These are phyloP conservation scores for Lampropteryx suffumata DNA, from an alignment of 2,888 invertebrate genomes.

Conservation along the genomic window DNA sequence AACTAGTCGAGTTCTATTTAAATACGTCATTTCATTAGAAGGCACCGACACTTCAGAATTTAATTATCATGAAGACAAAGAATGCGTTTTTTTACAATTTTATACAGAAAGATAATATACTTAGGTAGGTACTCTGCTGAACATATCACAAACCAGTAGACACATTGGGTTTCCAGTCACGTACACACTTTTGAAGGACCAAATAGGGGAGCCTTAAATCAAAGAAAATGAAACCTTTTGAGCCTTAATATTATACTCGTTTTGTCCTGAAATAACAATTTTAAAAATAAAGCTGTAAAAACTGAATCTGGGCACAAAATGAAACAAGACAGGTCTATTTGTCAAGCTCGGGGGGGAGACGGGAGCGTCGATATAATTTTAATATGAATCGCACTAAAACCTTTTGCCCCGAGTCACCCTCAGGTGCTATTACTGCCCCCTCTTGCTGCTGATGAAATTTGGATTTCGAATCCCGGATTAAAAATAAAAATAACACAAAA, in stretches of 20 bases:
- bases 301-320: conserved; percentile 24
- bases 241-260: conserved; percentile 17
- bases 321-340: conserved; percentile 27
- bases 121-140: too few relatives aligned
- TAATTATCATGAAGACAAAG: too few relatives aligned
- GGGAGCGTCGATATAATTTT: conserved; percentile 35
- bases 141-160: conserved; percentile 14
- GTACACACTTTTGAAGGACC: conserved; percentile 37
- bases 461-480: conserved; percentile 4
- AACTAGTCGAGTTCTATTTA: too few relatives aligned
- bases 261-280: not conserved
- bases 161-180: conserved; percentile 41
- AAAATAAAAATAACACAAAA: conserved; percentile 9
- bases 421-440: conserved; percentile 30
- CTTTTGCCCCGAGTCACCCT: conserved; percentile 31
- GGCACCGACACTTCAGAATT: too few relatives aligned
- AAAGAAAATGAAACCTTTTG: conserved; percentile 36
- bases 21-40: too few relatives aligned
- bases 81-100: too few relatives aligned
- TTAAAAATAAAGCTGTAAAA: conserved; percentile 21
- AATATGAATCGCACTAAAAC: conserved; percentile 39
- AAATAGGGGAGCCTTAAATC: conserved; percentile 25
- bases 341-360: conserved; percentile 15
- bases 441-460: conserved; percentile 4
- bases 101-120: too few relatives aligned